Evolutionary conservation across 2,888 invertebrate genomes (phyloP).

Genomic region (Myopa tessellatipennis): DNA sequence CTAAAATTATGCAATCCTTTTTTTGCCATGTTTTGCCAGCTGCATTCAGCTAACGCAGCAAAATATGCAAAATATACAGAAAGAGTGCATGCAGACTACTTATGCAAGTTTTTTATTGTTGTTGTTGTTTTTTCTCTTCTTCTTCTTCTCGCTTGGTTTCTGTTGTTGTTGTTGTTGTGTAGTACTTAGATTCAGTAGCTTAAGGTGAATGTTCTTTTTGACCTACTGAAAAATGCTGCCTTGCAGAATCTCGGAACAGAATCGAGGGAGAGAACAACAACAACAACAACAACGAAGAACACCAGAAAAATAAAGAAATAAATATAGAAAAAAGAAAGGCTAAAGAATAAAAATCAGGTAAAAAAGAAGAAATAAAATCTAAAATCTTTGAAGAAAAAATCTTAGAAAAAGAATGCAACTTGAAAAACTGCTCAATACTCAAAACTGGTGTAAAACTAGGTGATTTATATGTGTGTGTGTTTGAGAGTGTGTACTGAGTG

Average conservation of each 20-base stretch:
- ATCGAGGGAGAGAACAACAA: background rate
- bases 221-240: constrained; percentile 45
- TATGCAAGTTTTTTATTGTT: background rate
- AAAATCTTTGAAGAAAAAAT: background rate
- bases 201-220: constrained; percentile 49
- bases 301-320: background rate
- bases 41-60: background rate
- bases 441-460: background rate
- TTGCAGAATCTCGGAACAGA: constrained; percentile 10
- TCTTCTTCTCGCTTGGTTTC: background rate
- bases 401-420: background rate
- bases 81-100: background rate
- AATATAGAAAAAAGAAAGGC: background rate
- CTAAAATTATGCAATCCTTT: constrained; percentile 12
- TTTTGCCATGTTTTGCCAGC: background rate
- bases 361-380: background rate
- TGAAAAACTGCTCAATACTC: background rate
- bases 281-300: background rate
- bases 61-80: background rate
- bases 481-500: no score
- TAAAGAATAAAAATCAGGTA: background rate
- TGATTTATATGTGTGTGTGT: background rate
- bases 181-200: background rate
- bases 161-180: constrained; percentile 3
- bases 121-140: background rate